Percentiles rank a stretch among this genome's conserved stretches.
Evolutionary conservation across 2,113 vertebrate species (phyloP).

Genomic region (Trochalopteron elliotii): DNA sequence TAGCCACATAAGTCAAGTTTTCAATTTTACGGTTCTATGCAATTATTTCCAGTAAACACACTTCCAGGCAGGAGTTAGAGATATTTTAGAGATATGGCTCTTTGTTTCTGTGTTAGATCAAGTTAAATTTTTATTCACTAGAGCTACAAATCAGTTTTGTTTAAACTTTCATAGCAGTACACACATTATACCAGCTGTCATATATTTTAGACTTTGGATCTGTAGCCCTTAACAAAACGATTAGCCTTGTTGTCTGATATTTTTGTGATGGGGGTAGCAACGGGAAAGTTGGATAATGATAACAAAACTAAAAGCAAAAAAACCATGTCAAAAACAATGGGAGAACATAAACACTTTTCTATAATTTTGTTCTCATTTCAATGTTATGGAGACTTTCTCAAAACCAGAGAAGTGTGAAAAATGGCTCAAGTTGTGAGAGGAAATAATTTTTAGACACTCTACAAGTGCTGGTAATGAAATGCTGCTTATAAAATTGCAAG

Average conservation of each 20-base stretch:
- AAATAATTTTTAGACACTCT: neutral
- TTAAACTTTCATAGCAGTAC: neutral
- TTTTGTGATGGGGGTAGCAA: rapidly evolving
- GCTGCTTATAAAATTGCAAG: neutral
- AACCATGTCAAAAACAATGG: neutral
- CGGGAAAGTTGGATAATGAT: neutral
- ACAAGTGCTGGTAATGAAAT: neutral
- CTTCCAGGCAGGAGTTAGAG: neutral
- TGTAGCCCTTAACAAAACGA: neutral
- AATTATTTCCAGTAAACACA: neutral
- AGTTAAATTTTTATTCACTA: neutral
- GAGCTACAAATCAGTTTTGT: neutral
- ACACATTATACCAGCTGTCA: neutral
- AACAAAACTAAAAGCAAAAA: neutral
- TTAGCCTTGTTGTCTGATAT: neutral
- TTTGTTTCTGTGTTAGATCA: neutral
- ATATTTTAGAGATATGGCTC: neutral
- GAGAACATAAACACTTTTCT: neutral
- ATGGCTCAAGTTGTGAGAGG: neutral
- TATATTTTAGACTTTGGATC: neutral
- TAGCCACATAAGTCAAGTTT: neutral
- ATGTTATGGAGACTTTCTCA: neutral
- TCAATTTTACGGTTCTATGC: neutral
- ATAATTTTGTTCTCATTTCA: neutral
- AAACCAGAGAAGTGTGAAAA: neutral